Percentiles rank a stretch among this genome's conserved stretches.
phyloP scores from a whole-genome alignment of 2,797 vertebrate species.

The Avahi laniger region DNA sequence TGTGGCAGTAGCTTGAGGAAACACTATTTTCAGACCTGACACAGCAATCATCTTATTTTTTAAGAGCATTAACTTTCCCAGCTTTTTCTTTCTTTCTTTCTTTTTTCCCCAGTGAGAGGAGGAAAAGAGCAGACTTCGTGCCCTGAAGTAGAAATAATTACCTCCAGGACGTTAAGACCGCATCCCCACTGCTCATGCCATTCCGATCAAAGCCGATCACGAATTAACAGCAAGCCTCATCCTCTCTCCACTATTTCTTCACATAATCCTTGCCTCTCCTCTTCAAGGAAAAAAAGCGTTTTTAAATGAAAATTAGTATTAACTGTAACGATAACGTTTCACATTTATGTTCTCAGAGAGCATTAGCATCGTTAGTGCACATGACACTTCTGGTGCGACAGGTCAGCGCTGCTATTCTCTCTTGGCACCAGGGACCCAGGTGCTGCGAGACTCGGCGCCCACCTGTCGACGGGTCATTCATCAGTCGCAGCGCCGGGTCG shows the following conservation, averaged over 20 bases:
- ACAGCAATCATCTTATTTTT: constrained; percentile 50
- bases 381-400: neutral
- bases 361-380: neutral
- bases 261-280: constrained; percentile 57
- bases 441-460: neutral
- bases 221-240: constrained; percentile 51
- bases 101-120: neutral
- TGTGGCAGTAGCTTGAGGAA: constrained; percentile 19
- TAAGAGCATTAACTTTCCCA: constrained; percentile 40
- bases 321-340: constrained; percentile 52
- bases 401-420: neutral
- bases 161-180: neutral
- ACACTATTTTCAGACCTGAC: constrained; percentile 3
- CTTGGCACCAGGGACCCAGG: neutral
- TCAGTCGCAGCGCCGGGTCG: neutral
- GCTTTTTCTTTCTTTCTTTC: constrained; percentile 19
- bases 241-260: constrained; percentile 45
- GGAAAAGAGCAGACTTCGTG: constrained; percentile 48
- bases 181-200: neutral
- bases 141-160: constrained; percentile 69
- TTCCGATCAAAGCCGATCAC: constrained; percentile 61
- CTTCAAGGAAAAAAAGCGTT: constrained; percentile 23
- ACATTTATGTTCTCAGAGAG: constrained; percentile 35
- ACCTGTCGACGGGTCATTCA: neutral
- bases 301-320: constrained; percentile 23